Conservation (phyloP, 2,888 invertebrate species). For the Lycocerus yunnanus region DNA sequence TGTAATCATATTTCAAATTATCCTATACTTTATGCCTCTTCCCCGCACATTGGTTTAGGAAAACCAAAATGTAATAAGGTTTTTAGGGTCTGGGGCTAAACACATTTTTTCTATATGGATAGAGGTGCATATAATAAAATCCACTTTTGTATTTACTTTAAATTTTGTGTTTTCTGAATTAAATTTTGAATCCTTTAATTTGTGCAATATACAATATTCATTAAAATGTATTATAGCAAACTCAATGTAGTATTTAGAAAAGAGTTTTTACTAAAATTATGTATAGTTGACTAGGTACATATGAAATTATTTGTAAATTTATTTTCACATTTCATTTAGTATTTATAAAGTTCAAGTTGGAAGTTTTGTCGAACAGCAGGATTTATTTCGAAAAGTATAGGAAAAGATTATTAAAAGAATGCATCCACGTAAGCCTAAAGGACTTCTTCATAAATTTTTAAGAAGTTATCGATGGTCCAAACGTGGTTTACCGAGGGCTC, state of each 20-base stretch:
- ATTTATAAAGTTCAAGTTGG: not conserved
- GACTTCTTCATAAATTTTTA: not conserved
- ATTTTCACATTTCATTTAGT: not conserved
- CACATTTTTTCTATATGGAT: too few relatives aligned
- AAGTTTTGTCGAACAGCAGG: not conserved
- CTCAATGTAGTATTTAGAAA: not conserved
- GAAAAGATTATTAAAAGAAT: not conserved
- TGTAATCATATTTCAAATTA: too few relatives aligned
- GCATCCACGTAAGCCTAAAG: not conserved
- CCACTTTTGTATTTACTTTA: not conserved
- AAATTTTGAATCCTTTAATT: not conserved
- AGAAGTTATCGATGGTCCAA: not conserved
- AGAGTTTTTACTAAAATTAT: not conserved
- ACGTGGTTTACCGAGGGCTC: not conserved
- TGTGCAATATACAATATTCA: not conserved
- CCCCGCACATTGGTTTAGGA: too few relatives aligned
- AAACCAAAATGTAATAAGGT: too few relatives aligned
- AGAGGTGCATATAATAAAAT: too few relatives aligned
- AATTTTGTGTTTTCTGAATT: not conserved
- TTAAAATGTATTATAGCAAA: not conserved
- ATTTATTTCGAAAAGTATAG: not conserved
- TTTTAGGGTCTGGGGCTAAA: too few relatives aligned
- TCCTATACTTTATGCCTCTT: too few relatives aligned
- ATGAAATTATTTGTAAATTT: not conserved
- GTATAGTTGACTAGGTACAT: not conserved